Evolutionary conservation across 2,888 invertebrate species (phyloP), one percentile per base, ranked within the genome.

Genomic region (Periphyllus acericola): DNA sequence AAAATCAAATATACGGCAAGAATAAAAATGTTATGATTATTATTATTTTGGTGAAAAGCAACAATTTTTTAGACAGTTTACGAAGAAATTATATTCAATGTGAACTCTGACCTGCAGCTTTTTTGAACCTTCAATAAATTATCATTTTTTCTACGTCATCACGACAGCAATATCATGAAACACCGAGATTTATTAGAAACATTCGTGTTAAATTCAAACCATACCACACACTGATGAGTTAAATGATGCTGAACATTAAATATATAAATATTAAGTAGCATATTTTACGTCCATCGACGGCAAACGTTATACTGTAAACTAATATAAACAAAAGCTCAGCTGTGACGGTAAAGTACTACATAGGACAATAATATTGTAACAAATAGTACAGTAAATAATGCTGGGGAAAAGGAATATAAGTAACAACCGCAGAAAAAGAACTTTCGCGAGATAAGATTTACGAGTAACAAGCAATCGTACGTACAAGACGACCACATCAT

Each of bases 61-160:
- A 46, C 32, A 17, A 66, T 21, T 32, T 29, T 29, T 46, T 21
- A 46, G 46, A 14, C 14, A 46, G 11, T 46, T 2, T 46, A 46
- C 11, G 14, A 46, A 46, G 14, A 46, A 1, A 46, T 36, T 36
- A 68, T 46, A 82, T 46, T 82, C 34, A 5, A 21, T 40, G 29
- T 29, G 19, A 17, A 34, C 11, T 17, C n/a, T 52, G 36, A 74
- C 3, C 55, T n/a, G n/a, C n/a, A 55, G 1, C 21, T n/a, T 8
- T 55, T 82, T 55, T n/a, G 2, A 74, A 55, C 32, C 19, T n/a
- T 74, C 34, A 29, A 55, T 55, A 83, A 74, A 83, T 83, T 72
- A 79, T 60, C 19, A 72, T 72, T n/a, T 72, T 55, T 83, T 21
- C 19, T 36, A 52, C 55, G 19, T 83, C 36, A 74, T 36, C 34